These are phyloP conservation scores for Lissonota sp. DNA, from an alignment of 2,888 invertebrate species.

Conservation along the genomic window DNA sequence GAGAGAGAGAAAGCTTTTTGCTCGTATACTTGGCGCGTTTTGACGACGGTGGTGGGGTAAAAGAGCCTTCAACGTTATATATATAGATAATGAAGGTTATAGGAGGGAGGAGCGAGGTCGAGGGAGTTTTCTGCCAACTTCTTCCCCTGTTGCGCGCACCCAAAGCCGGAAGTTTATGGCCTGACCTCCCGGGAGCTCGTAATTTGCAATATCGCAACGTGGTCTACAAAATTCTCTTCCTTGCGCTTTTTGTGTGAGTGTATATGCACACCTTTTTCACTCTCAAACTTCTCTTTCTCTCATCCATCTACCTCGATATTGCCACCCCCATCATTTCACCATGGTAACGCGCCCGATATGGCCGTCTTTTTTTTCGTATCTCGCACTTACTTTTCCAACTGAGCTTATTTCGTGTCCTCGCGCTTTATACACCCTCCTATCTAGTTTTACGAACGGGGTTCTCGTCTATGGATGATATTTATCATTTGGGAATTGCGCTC, in stretches of 20 bases:
- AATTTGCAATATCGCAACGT: constrained; percentile 64
- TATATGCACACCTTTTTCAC: not conserved
- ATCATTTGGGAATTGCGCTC: not conserved
- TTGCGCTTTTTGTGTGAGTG: not conserved
- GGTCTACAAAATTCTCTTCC: constrained; percentile 58
- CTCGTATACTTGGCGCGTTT: constrained; percentile 35
- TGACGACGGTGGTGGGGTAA: constrained; percentile 27
- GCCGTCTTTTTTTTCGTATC: constrained; percentile 23
- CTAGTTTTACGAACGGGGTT: not conserved
- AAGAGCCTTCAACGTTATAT: constrained; percentile 6
- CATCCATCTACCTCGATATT: constrained; percentile 3
- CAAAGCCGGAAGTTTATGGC: constrained; percentile 62
- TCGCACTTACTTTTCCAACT: constrained; percentile 42
- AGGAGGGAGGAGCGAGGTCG: not conserved
- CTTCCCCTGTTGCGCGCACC: constrained; percentile 63
- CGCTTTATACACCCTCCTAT: constrained; percentile 18
- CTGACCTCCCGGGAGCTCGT: constrained; percentile 64
- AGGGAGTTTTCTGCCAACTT: constrained; percentile 49
- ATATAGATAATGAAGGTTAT: constrained; percentile 3
- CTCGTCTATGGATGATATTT: not conserved
- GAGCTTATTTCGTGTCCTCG: not conserved
- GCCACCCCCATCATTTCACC: constrained; percentile 35
- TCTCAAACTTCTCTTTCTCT: not conserved
- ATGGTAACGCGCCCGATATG: constrained; percentile 54
- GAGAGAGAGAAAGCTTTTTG: constrained; percentile 7